Percentiles rank a stretch among this genome's conserved stretches.
These are phyloP conservation scores for Semicossyphus pulcher DNA, from an alignment of 2,113 vertebrate genomes.

Conservation along the genomic window DNA sequence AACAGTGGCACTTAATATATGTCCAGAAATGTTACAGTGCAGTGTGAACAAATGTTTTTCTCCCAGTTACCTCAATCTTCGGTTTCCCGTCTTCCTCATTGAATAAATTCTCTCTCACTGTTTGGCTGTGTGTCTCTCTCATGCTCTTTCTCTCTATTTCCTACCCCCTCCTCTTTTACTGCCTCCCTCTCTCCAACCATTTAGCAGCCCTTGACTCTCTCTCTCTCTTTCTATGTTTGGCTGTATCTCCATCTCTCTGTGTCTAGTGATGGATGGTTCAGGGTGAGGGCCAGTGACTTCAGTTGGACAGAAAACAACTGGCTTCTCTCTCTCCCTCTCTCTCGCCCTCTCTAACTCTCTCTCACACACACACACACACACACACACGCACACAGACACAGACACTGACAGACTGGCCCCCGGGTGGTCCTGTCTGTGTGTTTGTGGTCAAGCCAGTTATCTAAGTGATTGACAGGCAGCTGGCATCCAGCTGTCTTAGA, in stretches of 20 bases:
- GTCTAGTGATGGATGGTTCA: constrained; percentile 67
- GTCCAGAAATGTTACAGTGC: neutral
- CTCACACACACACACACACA: neutral
- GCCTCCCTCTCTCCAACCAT: constrained; percentile 40
- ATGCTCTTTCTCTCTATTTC: neutral
- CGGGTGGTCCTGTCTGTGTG: constrained; percentile 61
- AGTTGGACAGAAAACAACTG: constrained; percentile 73
- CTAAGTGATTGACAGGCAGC: constrained; percentile 65
- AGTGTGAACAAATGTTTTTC: constrained; percentile 17
- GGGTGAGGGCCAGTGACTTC: constrained; percentile 65
- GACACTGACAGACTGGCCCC: constrained; percentile 26
- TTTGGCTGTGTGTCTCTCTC: neutral
- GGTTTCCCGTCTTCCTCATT: neutral
- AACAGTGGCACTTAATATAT: neutral
- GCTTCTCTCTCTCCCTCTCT: constrained; percentile 23
- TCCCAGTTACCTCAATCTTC: neutral
- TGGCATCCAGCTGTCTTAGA: constrained; percentile 60
- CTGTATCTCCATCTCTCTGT: constrained; percentile 56
- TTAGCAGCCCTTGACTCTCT: constrained; percentile 50
- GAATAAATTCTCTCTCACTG: constrained; percentile 4
- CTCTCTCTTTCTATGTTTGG: constrained; percentile 43
- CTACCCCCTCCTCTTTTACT: neutral
- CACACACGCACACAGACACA: constrained; percentile 16
- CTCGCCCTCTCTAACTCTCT: neutral
- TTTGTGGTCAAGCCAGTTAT: constrained; percentile 60